Conservation (phyloP, 1,140 invertebrate species). For the Cydia fagiglandana region DNA sequence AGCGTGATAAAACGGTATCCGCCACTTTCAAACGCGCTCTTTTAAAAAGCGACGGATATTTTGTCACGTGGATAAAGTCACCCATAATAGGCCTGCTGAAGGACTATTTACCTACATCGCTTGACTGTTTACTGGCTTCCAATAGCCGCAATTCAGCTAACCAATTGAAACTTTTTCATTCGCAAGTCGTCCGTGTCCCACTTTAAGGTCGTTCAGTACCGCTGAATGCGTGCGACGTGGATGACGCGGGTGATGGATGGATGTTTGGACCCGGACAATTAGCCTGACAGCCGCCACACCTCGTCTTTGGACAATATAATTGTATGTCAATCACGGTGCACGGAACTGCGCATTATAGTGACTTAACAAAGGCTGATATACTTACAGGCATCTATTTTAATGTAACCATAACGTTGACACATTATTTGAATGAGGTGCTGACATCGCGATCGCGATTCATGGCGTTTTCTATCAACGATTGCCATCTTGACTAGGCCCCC, state of each 20-base stretch:
- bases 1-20: no score
- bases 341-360: conserved; percentile 43
- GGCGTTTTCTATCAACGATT: no score
- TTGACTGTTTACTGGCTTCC: no score
- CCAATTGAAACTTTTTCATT: conserved; percentile 35
- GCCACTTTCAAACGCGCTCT: no score
- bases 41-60: no score
- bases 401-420: neutral
- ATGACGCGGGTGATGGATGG: conserved; percentile 60
- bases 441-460: no score
- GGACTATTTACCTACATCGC: no score
- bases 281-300: conserved; percentile 59
- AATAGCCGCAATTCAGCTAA: neutral
- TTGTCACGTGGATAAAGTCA: no score
- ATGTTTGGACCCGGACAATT: conserved; percentile 61
- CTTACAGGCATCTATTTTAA: neutral
- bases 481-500: no score
- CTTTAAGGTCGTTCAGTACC: conserved; percentile 57
- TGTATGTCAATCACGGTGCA: conserved; percentile 68
- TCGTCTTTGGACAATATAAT: conserved; percentile 63
- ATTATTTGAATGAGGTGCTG: neutral
- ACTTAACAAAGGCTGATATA: conserved; percentile 9
- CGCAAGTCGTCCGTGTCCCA: conserved; percentile 46
- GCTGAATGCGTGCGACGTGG: conserved; percentile 43
- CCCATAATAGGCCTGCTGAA: no score